Base-by-base conservation (phyloP, 2,888 invertebrate species). In the Agriopis leucophaearia region DNA sequence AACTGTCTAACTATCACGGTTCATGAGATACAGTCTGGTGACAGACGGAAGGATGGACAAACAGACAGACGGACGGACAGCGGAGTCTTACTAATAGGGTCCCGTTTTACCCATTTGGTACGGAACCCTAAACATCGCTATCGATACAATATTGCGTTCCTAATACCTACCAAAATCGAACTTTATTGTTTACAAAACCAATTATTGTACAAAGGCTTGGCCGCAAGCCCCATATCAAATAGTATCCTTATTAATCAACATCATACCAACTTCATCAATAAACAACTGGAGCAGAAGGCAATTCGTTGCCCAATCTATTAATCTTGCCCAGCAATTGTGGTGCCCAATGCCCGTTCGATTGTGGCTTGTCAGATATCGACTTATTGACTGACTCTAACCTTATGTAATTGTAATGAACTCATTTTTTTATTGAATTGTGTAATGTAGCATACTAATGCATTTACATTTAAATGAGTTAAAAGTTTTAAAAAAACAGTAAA, bases 311-410 rank as follows among this genome's bases (percentile, higher is more conserved):
- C 72, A 66, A 48, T 58, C 64, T 66, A 76, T 78, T 75, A 75
- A 78, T 77, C 75, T 76, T 66, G 64, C 18, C 69, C 62, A 71
- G 75, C 73, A 69, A 74, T 73, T 71, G 70, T 74, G 62, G 58
- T 44, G 66, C 64, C 65, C 50, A 66, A 66, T 71, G 68, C 67
- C 59, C 45, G 57, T 63, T 68, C 62, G 61, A 72, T 70, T 67
- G 68, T 18, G 35, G 58, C 18, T 18, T 13, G 55, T 55, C 55
- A 27, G 55, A 55, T 18, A 55, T 58, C 64, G 70, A 52, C 60
- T 59, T 65, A 65, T 62, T 57, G 50, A 61, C 56, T 35, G 56
- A 50, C 47, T 36, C 56, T 66, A 59, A 55, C 55, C 42, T 27
- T 27, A 54, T 48, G 56, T 66, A 48, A 66, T 48, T 48, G 12